Evolutionary conservation across 2,113 vertebrate genomes (phyloP).

Genomic region (Emydura subglobosa): DNA sequence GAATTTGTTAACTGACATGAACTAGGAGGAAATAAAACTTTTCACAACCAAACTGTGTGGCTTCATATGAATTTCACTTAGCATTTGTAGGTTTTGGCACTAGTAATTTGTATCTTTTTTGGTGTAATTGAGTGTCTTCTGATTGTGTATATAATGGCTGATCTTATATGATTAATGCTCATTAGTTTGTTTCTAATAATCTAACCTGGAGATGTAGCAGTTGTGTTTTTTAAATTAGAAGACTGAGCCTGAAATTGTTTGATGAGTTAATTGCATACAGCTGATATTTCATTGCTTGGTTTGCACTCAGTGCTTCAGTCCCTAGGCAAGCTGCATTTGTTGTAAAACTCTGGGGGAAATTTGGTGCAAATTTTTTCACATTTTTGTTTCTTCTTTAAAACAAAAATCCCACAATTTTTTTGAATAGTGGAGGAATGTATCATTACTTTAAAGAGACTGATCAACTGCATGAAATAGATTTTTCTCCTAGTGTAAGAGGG

Average conservation of each 20-base stretch:
- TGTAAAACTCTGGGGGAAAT: not conserved
- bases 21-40: not conserved
- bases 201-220: not conserved
- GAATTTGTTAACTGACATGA: not conserved
- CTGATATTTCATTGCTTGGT: not conserved
- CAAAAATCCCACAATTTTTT: not conserved
- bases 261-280: not conserved
- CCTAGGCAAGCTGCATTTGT: not conserved
- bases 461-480: not conserved
- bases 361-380: not conserved
- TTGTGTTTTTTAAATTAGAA: slow-evolving; percentile 29
- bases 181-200: not conserved
- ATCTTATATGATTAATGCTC: not conserved
- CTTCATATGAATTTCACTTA: not conserved
- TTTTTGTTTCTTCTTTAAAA: not conserved
- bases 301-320: not conserved
- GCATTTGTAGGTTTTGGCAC: not conserved
- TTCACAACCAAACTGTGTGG: not conserved
- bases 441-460: not conserved
- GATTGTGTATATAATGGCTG: not conserved
- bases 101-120: not conserved
- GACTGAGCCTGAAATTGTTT: not conserved
- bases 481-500: not conserved
- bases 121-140: not conserved
- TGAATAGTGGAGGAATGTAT: not conserved